Evolutionary conservation across 2,888 invertebrate genomes (phyloP), one percentile per base, ranked within the genome.

Genomic region (Melolontha melolontha): DNA sequence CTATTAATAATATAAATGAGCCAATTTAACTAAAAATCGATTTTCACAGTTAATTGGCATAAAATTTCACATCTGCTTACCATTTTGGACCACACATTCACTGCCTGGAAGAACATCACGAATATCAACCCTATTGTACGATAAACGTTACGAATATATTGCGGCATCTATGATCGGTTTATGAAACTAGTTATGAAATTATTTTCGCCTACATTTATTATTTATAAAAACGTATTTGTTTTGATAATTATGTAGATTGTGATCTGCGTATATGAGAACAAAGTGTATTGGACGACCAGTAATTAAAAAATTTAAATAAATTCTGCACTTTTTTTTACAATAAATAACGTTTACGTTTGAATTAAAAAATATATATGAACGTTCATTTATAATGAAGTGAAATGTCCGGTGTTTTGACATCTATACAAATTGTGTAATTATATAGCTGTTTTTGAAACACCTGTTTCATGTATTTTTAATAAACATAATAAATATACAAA

Each of bases 41-140:
- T 69, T 67, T 67, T 57, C 51, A n/a, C 57, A 67, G 72, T 72
- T 76, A 79, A 79, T 79, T 79, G 76, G 78, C 77, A 76, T 75
- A 74, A 76, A 77, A 79, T 77, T 77, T 76, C 76, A 69, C 72
- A 78, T 77, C 78, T 79, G 79, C 76, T 76, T 68, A 74, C 75
- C 72, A 75, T 76, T 75, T 74, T 67, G 71, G 77, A 77, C 76
- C 75, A 75, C 65, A 59, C 59, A 59, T 59, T 44, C 14, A 47
- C 49, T 49, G 11, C 4, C 27, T 44, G 12, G 42, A 12, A 16
- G 22, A 57, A 22, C 7, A 14, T n/a, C 47, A 8, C 5, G 8
- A 47, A 47, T 14, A 14, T 47, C 7, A 47, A 16, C 47, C 16
- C 14, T 14, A 16, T 14, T 47, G 17, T 16, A 1, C 17, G 14